Percentiles rank a stretch among this genome's conserved stretches.
Evolutionary conservation across 2,113 vertebrate species (phyloP).

Genomic region (Prietella phreatophila): DNA sequence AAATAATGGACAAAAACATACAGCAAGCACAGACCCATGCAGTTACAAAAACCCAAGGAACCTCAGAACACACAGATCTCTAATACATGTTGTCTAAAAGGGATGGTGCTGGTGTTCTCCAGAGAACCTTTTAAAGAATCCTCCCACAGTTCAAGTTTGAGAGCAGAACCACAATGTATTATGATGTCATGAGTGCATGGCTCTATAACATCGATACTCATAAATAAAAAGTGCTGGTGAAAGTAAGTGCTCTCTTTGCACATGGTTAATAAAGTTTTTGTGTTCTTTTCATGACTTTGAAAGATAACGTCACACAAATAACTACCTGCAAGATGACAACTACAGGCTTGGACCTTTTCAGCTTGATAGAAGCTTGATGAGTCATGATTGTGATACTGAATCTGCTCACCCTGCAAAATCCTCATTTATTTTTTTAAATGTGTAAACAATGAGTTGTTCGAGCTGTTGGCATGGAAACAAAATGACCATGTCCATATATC

Average conservation of each 20-base stretch:
- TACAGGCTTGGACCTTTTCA: neutral
- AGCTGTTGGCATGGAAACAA: neutral
- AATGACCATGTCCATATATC: neutral
- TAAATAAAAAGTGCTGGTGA: neutral
- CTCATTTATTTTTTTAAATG: neutral
- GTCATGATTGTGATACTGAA: neutral
- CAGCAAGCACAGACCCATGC: constrained; percentile 50
- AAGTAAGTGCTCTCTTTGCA: neutral
- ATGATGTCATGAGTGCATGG: neutral
- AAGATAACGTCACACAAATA: neutral
- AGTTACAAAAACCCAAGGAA: constrained; percentile 46
- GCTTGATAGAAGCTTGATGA: neutral
- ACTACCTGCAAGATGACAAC: neutral
- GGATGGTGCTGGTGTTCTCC: neutral
- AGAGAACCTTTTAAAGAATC: neutral
- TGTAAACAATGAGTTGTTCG: neutral
- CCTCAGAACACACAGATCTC: constrained; percentile 49
- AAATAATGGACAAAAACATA: constrained; percentile 36
- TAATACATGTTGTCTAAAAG: neutral
- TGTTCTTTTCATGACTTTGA: neutral
- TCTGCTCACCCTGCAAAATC: neutral
- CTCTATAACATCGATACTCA: neutral
- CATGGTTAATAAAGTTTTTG: neutral
- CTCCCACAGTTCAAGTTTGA: neutral
- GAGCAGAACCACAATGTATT: neutral